Evolutionary conservation across 2,797 vertebrate species (phyloP).

Genomic region (Channallabes apus): DNA sequence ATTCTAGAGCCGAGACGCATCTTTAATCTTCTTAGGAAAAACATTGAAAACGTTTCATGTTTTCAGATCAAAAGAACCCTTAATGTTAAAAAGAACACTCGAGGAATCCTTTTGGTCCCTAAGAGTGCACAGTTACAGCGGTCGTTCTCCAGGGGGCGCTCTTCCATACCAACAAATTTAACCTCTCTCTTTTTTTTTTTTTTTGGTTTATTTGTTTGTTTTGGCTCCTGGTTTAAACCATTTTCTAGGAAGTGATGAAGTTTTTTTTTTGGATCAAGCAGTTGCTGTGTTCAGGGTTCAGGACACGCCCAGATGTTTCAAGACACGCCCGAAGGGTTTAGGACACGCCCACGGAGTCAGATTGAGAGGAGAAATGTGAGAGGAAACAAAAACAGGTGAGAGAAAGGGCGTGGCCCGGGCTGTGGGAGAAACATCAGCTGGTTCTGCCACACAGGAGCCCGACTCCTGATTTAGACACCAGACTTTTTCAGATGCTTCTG

Average conservation of each 20-base stretch:
- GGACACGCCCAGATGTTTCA: background rate
- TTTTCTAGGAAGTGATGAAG: background rate
- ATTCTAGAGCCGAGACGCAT: background rate
- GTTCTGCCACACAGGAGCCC: constrained; percentile 27
- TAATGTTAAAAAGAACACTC: background rate
- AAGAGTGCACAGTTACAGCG: background rate
- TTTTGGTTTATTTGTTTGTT: too few relatives aligned
- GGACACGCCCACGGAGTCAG: constrained; percentile 1
- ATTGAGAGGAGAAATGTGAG: constrained; percentile 42
- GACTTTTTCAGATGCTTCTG: background rate
- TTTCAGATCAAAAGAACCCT: background rate
- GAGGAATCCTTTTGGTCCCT: background rate
- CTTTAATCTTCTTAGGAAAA: background rate
- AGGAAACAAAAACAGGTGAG: constrained; percentile 23
- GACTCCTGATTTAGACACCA: background rate
- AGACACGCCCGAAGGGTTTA: too few relatives aligned
- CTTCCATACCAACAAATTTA: constrained; percentile 14
- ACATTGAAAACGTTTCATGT: background rate
- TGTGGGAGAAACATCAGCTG: constrained; percentile 47
- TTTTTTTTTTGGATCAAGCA: constrained; percentile 1
- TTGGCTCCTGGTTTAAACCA: background rate
- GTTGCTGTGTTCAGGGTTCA: background rate
- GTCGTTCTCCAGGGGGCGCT: constrained; percentile 43
- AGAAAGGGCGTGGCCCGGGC: background rate
- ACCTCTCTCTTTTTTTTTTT: background rate